These are phyloP conservation scores for Lamellibrachia satsuma DNA, from an alignment of 2,888 invertebrate genomes.

Conservation along the genomic window DNA sequence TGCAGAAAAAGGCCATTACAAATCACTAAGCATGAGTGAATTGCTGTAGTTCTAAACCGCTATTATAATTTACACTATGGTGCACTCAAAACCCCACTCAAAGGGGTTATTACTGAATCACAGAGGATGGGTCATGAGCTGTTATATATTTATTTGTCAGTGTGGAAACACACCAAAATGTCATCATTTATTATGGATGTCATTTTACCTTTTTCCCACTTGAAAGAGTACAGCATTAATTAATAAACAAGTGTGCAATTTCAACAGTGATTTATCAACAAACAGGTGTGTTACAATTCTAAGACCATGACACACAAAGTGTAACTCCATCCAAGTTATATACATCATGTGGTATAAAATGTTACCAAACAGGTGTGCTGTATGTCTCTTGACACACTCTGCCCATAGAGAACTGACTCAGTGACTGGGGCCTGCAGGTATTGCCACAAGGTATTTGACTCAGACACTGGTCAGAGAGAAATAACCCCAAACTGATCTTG, in stretches of 20 bases:
- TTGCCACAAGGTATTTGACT: neutral
- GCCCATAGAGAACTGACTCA: neutral
- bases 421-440: neutral
- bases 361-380: neutral
- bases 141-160: neutral
- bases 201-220: neutral
- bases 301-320: neutral
- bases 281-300: neutral
- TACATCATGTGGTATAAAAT: neutral
- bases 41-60: neutral
- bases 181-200: neutral
- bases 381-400: neutral
- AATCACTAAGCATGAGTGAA: neutral
- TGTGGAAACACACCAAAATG: neutral
- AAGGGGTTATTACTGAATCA: neutral
- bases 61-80: neutral
- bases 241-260: neutral
- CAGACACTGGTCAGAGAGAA: neutral
- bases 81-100: neutral
- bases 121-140: neutral
- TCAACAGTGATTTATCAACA: neutral
- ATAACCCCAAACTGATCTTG: neutral
- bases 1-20: neutral
- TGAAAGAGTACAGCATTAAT: neutral
- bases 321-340: neutral